Evolutionary conservation across 2,113 vertebrate species (phyloP).

Genomic region (Tupaia chinensis): DNA sequence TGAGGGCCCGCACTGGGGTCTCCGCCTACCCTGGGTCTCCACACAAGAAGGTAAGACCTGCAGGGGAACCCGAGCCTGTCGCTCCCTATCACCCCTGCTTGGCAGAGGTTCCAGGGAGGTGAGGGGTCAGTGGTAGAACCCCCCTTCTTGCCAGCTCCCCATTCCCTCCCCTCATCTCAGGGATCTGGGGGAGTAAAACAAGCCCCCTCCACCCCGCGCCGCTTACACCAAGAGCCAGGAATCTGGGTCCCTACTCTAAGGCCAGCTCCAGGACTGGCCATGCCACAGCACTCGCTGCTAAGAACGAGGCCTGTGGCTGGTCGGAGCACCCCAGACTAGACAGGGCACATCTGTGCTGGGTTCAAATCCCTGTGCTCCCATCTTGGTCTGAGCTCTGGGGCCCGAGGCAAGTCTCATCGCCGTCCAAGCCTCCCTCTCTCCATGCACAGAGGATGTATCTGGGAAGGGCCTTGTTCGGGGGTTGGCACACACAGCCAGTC

Average conservation of each 20-base stretch:
- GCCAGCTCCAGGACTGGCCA: neutral
- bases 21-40: neutral
- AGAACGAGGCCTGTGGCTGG: neutral
- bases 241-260: neutral
- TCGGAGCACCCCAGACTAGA: neutral
- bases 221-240: neutral
- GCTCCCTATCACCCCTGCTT: neutral
- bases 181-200: neutral
- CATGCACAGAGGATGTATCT: neutral
- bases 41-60: neutral
- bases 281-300: neutral
- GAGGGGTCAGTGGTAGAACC: neutral
- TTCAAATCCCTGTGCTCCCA: neutral
- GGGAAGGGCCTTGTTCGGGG: neutral
- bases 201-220: neutral
- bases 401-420: neutral
- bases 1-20: neutral
- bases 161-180: neutral
- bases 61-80: neutral
- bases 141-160: neutral
- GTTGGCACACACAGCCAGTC: too few relatives aligned
- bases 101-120: neutral
- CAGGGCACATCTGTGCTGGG: neutral
- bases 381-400: neutral
- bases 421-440: neutral